Conservation (phyloP, 2,113 vertebrate genomes). For the Pedetes capensis region DNA sequence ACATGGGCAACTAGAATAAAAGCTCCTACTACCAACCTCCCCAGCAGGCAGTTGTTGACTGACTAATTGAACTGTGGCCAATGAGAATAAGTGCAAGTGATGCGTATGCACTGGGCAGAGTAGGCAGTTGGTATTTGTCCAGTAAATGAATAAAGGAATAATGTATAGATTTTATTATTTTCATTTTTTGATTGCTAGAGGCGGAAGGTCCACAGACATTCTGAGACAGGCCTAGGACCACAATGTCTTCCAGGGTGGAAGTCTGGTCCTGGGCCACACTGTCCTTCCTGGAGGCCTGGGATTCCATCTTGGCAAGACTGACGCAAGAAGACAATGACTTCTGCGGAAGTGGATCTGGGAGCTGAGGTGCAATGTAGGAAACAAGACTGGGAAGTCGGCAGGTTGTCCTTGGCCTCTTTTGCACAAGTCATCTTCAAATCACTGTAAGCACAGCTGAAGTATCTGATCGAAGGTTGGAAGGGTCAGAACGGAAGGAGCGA, state of each 20-base stretch:
- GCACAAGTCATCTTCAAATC: not conserved
- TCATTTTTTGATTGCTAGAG: not conserved
- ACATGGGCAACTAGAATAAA: not conserved
- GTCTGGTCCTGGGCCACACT: not conserved
- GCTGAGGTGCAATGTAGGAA: not conserved
- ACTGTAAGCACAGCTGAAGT: not conserved
- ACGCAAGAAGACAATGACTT: not conserved
- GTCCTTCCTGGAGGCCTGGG: not conserved
- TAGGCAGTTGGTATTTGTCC: not conserved
- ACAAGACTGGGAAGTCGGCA: not conserved
- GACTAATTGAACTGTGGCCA: not conserved
- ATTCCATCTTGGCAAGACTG: not conserved
- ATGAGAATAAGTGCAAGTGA: not conserved
- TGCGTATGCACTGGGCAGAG: not conserved
- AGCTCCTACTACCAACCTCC: not conserved
- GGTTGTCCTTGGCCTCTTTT: not conserved
- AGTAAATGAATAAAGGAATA: not conserved
- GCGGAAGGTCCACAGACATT: too few species aligned
- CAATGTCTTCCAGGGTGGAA: not conserved
- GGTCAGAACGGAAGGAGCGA: not conserved
- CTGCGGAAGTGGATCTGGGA: not conserved
- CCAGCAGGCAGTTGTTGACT: not conserved
- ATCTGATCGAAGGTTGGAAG: not conserved
- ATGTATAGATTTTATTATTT: not conserved
- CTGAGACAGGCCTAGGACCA: not conserved